Conservation (phyloP, 2,797 vertebrate species). For the Paratrypauchen microcephalus region DNA sequence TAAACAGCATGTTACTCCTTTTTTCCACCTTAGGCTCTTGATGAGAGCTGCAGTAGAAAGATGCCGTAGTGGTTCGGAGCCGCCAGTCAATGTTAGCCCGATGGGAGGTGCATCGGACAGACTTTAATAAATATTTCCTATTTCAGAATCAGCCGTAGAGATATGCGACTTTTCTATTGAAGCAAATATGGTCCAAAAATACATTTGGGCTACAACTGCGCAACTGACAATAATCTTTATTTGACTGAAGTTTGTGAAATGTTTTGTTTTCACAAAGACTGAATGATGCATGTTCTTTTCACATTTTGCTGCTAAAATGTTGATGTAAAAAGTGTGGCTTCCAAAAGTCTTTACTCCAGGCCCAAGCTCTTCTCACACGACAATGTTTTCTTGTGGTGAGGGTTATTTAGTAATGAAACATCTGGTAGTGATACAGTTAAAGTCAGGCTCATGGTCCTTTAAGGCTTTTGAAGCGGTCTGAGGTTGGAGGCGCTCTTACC, state of each 20-base stretch:
- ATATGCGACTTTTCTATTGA: constrained; percentile 28
- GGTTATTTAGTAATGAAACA: constrained; percentile 73
- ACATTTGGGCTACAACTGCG: background rate
- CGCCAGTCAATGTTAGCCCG: constrained; percentile 72
- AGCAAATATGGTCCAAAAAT: constrained; percentile 32
- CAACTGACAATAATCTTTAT: background rate
- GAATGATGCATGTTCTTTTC: background rate
- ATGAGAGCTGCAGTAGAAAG: constrained; percentile 83
- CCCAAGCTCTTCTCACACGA: constrained; percentile 48
- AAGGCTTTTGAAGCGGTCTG: constrained; percentile 70
- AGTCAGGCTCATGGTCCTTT: constrained; percentile 60
- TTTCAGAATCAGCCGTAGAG: constrained; percentile 41
- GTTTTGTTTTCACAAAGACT: background rate
- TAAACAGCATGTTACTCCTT: constrained; percentile 93
- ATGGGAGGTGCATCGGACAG: constrained; percentile 82
- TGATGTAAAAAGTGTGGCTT: constrained; percentile 55
- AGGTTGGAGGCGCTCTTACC: constrained; percentile 65
- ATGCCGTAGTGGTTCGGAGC: constrained; percentile 83
- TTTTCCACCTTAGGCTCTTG: constrained; percentile 70
- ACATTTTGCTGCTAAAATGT: constrained; percentile 38
- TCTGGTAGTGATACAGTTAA: constrained; percentile 75
- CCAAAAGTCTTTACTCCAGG: constrained; percentile 29
- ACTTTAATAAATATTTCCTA: constrained; percentile 82
- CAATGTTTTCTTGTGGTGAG: constrained; percentile 54
- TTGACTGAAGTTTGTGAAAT: background rate